Evolutionary conservation across 2,888 invertebrate genomes (phyloP), one percentile per base, ranked within the genome.

Genomic region (Lysandra bellargus): DNA sequence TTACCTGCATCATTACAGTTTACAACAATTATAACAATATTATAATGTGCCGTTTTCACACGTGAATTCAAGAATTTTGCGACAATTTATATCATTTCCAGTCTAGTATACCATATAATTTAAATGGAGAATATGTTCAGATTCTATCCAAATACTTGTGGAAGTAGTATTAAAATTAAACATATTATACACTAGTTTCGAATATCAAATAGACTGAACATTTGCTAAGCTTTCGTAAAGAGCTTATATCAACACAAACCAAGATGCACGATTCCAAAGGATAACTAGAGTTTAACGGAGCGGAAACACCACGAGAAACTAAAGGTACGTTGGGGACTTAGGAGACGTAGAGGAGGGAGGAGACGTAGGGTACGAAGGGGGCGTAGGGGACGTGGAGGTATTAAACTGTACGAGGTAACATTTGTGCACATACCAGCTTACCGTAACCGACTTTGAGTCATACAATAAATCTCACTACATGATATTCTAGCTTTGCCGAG

Each of bases 391-490:
- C 79, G 76, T 79, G 78, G 72, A 57, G 74, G 73, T 74, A 80
- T 79, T 78, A 88, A 87, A 89, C 89, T 89, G 86, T 85, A 81
- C 83, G 86, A 86, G 83, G 85, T 81, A 83, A 82, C 84, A 84
- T 84, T 87, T 86, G 86, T 89, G 88, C 90, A 89, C 89, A 91
- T 89, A 88, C 86, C 87, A 87, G 83, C 83, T 83, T 82, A 83
- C 84, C 87, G 85, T 88, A 90, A 90, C 90, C 87, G 89, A 89
- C 88, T 91, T 90, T 86, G 88, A 89, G 83, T 83, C 82, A 85
- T 83, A 87, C 84, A 84, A 57, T 57, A 57, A 84, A 84, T 83
- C 83, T 82, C 85, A 33, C 37, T 69, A 17, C 69, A 69, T 69
- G 1, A 37, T 69, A 37, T 69, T 37, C 33, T 17, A 64, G 64